Base-by-base conservation (phyloP, 2,888 invertebrate species). In the Dryobota labecula region DNA sequence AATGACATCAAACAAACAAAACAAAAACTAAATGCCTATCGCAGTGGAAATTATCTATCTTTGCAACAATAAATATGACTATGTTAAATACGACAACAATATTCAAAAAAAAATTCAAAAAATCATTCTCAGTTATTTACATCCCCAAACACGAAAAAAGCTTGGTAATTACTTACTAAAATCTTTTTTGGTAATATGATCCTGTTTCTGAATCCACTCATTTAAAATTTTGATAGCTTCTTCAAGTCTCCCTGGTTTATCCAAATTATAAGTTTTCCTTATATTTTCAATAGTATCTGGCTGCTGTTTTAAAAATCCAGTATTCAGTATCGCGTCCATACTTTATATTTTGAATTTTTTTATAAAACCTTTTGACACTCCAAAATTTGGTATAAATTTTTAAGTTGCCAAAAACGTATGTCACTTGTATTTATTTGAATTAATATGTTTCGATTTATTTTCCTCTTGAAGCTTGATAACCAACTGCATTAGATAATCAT, bases 141-240 rank as follows among this genome's bases (percentile, higher is more conserved):
- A 24, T 18, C 18, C 8, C 0, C 1, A 24, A 38, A 9, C 5
- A 24, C 9, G 1, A 57, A 2, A 24, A 38, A 18, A 24, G 5
- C 4, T 24, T 58, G 2, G 1, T 24, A 11, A 0, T 6, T 47
- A 82, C 88, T 85, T 49, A 87, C 93, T 76, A 43, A 87, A 86
- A 66, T 85, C 80, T 27, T 86, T 88, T 27, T 87, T 85, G 2
- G 74, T 47, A 51, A 89, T 86, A 62, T 90, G 88, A n/a, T 73
- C 62, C 56, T 90, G 89, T 57, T 90, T 89, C 20, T 83, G 81
- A 1, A 90, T n/a, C 92, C 92, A 92, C 0, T 89, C 83, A 13
- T 88, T 84, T 18, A 92, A 69, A 20, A 91, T 86, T 6, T 86
- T 83, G 6, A 91, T 66, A 0, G 92, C 85, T 70, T 90, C 84